Evolutionary conservation across 2,888 invertebrate species (phyloP).

Genomic region (Eupelmus urozonus): DNA sequence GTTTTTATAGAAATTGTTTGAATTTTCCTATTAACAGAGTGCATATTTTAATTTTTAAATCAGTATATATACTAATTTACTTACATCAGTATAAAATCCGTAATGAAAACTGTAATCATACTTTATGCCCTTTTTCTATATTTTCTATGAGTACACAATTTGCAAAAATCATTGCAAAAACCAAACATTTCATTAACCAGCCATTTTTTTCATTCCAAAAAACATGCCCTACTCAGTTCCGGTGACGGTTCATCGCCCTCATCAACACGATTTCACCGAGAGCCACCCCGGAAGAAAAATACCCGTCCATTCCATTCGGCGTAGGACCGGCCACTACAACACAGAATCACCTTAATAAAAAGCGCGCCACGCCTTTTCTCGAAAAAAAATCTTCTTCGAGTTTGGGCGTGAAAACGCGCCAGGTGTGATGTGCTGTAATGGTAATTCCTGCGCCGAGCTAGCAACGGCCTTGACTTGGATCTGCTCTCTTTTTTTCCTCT

Average conservation of each 20-base stretch:
- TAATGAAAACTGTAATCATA: too few relatives aligned
- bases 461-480: conserved; percentile 60
- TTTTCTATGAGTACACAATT: too few relatives aligned
- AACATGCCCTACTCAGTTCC: not conserved
- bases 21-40: too few relatives aligned
- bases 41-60: too few relatives aligned
- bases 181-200: not conserved
- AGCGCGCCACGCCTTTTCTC: conserved; percentile 3
- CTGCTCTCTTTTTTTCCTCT: too few relatives aligned
- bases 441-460: conserved; percentile 68
- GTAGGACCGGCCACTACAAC: conserved; percentile 68
- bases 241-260: not conserved
- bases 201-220: not conserved
- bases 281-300: not conserved
- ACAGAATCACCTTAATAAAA: conserved; percentile 66
- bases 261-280: too few relatives aligned
- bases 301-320: conserved; percentile 60
- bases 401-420: not conserved
- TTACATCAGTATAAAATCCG: too few relatives aligned
- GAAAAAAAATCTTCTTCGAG: not conserved
- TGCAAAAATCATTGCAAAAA: too few relatives aligned
- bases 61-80: too few relatives aligned
- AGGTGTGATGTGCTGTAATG: conserved; percentile 75
- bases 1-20: too few relatives aligned
- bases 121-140: too few relatives aligned